Base-by-base conservation (phyloP, 2,113 vertebrate species). In the Psilopogon haemacephalus region DNA sequence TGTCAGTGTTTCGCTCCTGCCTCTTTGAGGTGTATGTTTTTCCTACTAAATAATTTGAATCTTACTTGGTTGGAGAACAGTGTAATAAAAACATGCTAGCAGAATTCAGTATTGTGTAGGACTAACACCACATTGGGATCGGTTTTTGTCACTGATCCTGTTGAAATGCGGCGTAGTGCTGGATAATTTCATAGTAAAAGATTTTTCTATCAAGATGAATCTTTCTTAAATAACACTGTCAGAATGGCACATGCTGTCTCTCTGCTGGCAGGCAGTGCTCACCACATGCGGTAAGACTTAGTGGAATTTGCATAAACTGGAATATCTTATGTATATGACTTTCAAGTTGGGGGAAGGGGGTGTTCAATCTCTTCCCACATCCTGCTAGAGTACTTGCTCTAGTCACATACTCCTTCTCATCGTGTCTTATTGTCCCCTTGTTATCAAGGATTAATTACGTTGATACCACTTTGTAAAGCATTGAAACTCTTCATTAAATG, bases 131-230 rank as follows among this genome's bases (percentile, higher is more conserved):
- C 46, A n/a, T 46, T 35, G 56, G 46, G 55, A 86, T 94, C 72
- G 80, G 76, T 72, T 71, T 94, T 89, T 81, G 85, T 87, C 73
- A 42, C 89, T 33, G n/a, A 86, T 75, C 33, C 69, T 59, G 52
- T 32, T 86, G 84, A 93, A 67, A 86, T 56, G 26, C 42, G 2
- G 62, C 67, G 77, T 65, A 84, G 73, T 83, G 65, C 85, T 84
- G 91, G 79, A 7, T 88, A 86, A 73, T 88, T 90, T 46, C 84
- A 71, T 72, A 79, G 65, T 58, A 82, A 48, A 77, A 91, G 60
- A 72, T 89, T 88, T 96, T 86, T 33, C 86, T 88, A 8, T 89
- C 77, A 23, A 69, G 70, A 80, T 64, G 38, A 63, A 48, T 90
- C 46, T 67, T 79, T 76, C 55, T 56, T 11, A 19, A 90, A 89